phyloP scores from a whole-genome alignment of 2,888 invertebrate genomes.

The Ariolimax columbianus region DNA sequence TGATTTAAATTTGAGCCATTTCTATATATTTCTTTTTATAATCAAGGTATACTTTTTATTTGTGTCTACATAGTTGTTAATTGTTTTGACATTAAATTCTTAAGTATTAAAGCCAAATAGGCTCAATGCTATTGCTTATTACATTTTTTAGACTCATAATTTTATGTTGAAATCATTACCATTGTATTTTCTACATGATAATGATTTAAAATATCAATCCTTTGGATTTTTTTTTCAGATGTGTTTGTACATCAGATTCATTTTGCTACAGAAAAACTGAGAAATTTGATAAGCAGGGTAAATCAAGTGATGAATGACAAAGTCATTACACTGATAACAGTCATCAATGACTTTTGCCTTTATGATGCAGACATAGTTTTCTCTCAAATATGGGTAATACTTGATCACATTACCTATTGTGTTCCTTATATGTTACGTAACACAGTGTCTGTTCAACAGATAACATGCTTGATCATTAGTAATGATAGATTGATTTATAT shows the following conservation, averaged over 20 bases:
- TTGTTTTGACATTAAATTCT: too few species aligned
- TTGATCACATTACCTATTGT: background rate
- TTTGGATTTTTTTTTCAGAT: conserved; percentile 65
- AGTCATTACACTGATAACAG: conserved; percentile 70
- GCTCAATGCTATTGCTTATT: too few species aligned
- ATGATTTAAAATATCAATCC: background rate
- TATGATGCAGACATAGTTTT: conserved; percentile 76
- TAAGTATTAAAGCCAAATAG: too few species aligned
- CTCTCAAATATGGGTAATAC: conserved; percentile 73
- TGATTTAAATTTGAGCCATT: too few species aligned
- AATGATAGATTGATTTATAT: background rate
- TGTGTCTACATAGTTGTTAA: too few species aligned
- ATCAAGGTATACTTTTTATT: too few species aligned
- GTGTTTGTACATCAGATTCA: conserved; percentile 78
- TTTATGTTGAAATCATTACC: too few species aligned
- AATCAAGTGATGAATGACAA: conserved; percentile 72
- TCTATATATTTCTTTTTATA: too few species aligned
- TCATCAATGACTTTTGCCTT: conserved; percentile 73
- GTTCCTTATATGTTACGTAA: background rate
- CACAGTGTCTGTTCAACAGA: background rate
- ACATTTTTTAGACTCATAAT: too few species aligned
- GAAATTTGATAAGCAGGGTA: conserved; percentile 69
- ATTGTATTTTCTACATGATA: background rate
- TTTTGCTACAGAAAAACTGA: conserved; percentile 72
- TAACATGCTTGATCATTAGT: background rate